Evolutionary conservation across 2,797 vertebrate genomes (phyloP), one percentile per base, ranked within the genome.

Genomic region (Emys orbicularis): DNA sequence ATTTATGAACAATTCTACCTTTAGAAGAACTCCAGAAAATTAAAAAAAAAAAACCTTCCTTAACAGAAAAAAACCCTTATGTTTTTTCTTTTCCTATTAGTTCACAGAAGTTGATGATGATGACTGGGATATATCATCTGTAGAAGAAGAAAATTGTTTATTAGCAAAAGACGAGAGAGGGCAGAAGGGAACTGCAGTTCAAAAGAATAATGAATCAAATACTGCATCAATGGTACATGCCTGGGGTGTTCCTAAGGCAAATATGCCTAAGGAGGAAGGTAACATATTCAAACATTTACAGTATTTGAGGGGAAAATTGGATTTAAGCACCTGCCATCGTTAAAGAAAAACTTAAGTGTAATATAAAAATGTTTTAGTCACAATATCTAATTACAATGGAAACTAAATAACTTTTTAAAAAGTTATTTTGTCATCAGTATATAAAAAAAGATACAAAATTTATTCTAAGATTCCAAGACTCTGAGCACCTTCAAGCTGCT

Each of bases 81-180:
- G 6, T 4, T 23, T 77, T 93, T 89, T 93, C 34, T 95, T 94
- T 44, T 59, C 8, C 56, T 91, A 5, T 90, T 96, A 99, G 99
- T 97, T 97, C 29, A 93, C 98, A 87, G 99, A 99, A 61, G 96
- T 97, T 18, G 98, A 98, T 4, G 98, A 98, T 3, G 98, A 98
- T 5, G 99, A 99, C 19, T 99, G 98, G 99, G 97, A 99, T 90
- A 97, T 99, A 72, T 99, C 99, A 31, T 99, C 99, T 83, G 90
- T 99, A 89, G 99, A 99, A 89, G 99, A 99, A 18, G 98, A 98
- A 29, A 93, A 91, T 74, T 96, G 96, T 81, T 90, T 98, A 88
- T 59, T 94, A 12, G 79, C 88, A 9, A 99, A 98, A 96, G 84
- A 96, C 11, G 95, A 89, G 12, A 98, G 90, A 81, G 94, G 95